These are phyloP conservation scores for Notolepis coatsorum DNA, from an alignment of 2,797 vertebrate genomes.

Conservation along the genomic window DNA sequence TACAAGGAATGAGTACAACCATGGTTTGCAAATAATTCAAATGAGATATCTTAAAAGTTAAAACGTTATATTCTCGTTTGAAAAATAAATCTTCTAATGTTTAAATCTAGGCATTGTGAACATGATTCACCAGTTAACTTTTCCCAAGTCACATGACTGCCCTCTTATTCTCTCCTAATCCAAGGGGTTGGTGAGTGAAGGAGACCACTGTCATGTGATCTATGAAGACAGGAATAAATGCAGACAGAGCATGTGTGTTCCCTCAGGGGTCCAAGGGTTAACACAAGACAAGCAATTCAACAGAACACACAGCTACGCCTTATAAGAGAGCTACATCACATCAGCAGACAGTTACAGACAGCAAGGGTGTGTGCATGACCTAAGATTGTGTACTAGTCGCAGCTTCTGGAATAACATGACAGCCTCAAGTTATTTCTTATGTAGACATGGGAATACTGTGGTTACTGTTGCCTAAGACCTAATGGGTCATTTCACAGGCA, in stretches of 20 bases:
- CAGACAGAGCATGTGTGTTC: conserved; percentile 86
- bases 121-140: conserved; percentile 76
- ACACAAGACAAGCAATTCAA: conserved; percentile 68
- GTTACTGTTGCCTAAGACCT: background rate
- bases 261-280: conserved; percentile 68
- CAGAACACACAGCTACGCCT: conserved; percentile 30
- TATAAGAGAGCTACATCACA: background rate
- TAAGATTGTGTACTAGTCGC: background rate
- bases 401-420: background rate
- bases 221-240: conserved; percentile 93
- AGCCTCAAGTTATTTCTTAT: background rate
- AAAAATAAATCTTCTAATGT: conserved; percentile 11
- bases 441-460: background rate
- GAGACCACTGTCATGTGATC: conserved; percentile 96
- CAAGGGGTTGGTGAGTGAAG: conserved; percentile 86
- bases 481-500: background rate
- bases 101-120: conserved; percentile 50
- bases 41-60: background rate
- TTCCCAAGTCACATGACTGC: conserved; percentile 88
- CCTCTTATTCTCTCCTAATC: conserved; percentile 90
- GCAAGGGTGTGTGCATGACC: background rate
- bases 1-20: conserved; percentile 4
- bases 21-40: background rate
- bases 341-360: conserved; percentile 14
- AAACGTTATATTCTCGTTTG: conserved; percentile 2